These are phyloP conservation scores for Heliconius cydno DNA, from an alignment of 2,888 invertebrate genomes.

Conservation along the genomic window DNA sequence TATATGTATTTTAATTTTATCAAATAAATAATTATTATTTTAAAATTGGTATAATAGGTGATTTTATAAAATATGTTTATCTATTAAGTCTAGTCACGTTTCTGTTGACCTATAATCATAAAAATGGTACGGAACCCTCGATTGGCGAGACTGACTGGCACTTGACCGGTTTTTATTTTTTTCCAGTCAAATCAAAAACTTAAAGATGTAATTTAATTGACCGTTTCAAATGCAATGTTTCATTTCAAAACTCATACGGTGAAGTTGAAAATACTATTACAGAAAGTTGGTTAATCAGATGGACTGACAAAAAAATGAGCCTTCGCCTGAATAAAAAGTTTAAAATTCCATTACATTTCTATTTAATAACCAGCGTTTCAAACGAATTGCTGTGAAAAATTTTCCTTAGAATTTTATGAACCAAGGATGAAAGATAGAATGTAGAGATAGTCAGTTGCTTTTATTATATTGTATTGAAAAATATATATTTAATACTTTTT, in stretches of 20 bases:
- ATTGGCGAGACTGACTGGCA: too few species aligned
- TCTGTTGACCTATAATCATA: too few species aligned
- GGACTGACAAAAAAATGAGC: slow-evolving; percentile 36
- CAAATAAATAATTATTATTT: too few species aligned
- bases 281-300: slow-evolving; percentile 36
- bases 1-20: too few species aligned
- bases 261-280: slow-evolving; percentile 35
- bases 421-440: neutral
- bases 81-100: too few species aligned
- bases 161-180: too few species aligned
- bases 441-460: neutral
- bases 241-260: slow-evolving; percentile 29
- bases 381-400: slow-evolving; percentile 1
- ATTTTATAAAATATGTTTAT: too few species aligned
- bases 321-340: slow-evolving; percentile 37
- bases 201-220: slow-evolving; percentile 21
- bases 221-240: slow-evolving; percentile 31
- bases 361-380: slow-evolving; percentile 33
- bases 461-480: neutral
- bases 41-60: too few species aligned
- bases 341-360: slow-evolving; percentile 33
- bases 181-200: neutral
- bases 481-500: too few species aligned
- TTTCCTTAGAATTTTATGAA: neutral
- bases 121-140: too few species aligned